Conservation (phyloP, 2,888 invertebrate species). For the Mantis religiosa region DNA sequence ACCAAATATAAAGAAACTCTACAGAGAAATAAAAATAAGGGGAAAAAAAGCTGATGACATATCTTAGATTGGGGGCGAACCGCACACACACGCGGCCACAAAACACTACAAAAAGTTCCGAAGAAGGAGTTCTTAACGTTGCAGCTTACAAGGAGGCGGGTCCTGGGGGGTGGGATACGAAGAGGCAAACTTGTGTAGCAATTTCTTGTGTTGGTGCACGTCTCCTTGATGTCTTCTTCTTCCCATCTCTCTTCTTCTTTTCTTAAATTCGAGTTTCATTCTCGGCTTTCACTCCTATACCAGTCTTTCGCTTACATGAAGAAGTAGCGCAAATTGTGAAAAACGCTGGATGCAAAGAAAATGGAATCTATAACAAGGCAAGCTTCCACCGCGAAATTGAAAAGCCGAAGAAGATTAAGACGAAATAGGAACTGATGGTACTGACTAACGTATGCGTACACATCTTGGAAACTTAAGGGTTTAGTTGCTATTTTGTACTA, state of each 20-base stretch:
- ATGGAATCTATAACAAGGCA: background rate
- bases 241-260: background rate
- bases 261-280: background rate
- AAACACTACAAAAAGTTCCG: background rate
- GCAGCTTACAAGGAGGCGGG: background rate
- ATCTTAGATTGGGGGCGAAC: background rate
- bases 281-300: background rate
- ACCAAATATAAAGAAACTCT: background rate
- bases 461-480: background rate
- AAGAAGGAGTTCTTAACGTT: background rate
- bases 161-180: background rate
- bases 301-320: background rate
- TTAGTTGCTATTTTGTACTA: too few species aligned
- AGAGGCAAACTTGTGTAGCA: background rate
- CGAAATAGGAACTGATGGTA: background rate
- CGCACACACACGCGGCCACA: background rate
- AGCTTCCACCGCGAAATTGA: background rate
- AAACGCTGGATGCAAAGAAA: background rate
- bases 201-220: background rate
- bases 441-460: background rate
- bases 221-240: background rate
- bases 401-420: background rate
- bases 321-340: background rate
- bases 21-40: background rate
- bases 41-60: background rate